Evolutionary conservation across 2,797 vertebrate species (phyloP).

Genomic region (Carcharodon carcharias): DNA sequence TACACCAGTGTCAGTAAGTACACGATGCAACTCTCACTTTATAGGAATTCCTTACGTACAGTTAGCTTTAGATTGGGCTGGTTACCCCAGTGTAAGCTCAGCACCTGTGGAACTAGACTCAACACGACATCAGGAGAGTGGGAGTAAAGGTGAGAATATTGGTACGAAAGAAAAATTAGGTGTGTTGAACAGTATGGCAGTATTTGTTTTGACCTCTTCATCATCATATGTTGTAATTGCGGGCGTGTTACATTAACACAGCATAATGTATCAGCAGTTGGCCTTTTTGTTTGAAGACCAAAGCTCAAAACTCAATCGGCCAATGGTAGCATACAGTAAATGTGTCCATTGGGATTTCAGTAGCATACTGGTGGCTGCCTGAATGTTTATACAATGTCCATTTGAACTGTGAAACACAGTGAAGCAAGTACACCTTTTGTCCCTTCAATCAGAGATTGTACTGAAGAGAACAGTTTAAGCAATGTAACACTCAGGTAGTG

Average conservation of each 20-base stretch:
- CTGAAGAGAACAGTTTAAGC: background rate
- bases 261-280: background rate
- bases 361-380: background rate
- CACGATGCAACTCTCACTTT: background rate
- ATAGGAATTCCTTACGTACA: background rate
- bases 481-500: background rate
- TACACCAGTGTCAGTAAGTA: conserved; percentile 73
- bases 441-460: background rate
- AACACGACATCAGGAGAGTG: background rate
- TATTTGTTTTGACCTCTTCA: background rate
- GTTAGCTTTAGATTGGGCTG: background rate
- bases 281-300: background rate
- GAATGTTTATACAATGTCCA: background rate
- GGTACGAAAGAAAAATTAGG: background rate
- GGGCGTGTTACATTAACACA: background rate
- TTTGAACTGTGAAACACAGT: background rate
- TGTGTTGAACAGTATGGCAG: background rate
- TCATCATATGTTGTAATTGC: background rate
- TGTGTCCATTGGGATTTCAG: background rate
- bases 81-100: background rate
- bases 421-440: background rate
- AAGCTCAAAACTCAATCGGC: background rate
- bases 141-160: background rate
- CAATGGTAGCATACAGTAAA: background rate
- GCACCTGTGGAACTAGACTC: background rate